These are phyloP conservation scores for Alloplasta piceator DNA, from an alignment of 2,888 invertebrate species.

Conservation along the genomic window DNA sequence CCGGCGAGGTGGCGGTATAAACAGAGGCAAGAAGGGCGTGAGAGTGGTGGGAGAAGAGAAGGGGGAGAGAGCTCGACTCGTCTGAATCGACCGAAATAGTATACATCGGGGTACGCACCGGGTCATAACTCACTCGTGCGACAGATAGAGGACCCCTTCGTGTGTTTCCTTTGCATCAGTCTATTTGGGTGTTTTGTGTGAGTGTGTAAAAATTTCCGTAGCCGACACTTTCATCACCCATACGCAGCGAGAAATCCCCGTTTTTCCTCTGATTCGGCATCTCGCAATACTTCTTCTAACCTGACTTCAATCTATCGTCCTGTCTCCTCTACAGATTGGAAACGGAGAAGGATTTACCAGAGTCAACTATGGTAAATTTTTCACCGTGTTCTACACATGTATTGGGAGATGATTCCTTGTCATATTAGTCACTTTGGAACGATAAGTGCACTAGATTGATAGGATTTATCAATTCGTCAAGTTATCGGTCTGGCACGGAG, in stretches of 20 bases:
- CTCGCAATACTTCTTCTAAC: conserved; percentile 13
- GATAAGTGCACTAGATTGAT: no score
- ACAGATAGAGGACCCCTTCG: conserved; percentile 55
- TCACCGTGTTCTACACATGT: no score
- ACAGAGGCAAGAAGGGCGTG: conserved; percentile 33
- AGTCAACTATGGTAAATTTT: no score
- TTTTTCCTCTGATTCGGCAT: conserved; percentile 22
- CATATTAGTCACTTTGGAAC: no score
- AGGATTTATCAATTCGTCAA: no score
- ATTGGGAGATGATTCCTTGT: no score
- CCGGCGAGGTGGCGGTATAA: conserved; percentile 32
- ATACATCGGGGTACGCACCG: conserved; percentile 57
- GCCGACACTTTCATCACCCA: conserved; percentile 19
- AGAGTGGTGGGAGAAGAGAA: conserved; percentile 11
- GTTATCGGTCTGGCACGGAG: no score
- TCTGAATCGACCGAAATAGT: conserved; percentile 64
- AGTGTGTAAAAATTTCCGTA: neutral
- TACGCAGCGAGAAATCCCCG: conserved; percentile 24
- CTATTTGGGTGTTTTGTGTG: neutral
- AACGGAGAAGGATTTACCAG: no score
- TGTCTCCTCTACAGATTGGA: conserved; percentile 5
- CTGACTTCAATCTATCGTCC: conserved; percentile 17
- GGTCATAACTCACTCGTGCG: conserved; percentile 63
- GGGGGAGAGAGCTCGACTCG: conserved; percentile 51
- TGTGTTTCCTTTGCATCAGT: conserved; percentile 31